Conservation (phyloP, 1,140 invertebrate genomes). For the Vanessa atalanta region DNA sequence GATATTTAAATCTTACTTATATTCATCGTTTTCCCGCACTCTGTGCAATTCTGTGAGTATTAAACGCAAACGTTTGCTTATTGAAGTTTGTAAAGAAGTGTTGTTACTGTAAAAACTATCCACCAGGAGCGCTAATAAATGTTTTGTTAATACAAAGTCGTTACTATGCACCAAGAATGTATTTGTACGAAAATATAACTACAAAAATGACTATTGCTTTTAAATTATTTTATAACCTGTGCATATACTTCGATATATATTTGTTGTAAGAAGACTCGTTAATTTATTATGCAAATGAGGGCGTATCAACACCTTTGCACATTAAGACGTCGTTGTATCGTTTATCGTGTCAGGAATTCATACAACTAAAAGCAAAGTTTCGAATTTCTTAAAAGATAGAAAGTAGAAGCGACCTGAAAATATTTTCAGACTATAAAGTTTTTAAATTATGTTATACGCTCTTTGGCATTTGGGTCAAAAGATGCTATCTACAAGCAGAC, state of each 20-base stretch:
- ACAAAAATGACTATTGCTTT: no score
- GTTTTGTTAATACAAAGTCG: no score
- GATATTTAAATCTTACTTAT: not conserved
- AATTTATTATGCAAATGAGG: conserved; percentile 21
- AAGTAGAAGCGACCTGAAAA: conserved; percentile 21
- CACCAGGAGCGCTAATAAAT: no score
- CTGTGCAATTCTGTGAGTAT: no score
- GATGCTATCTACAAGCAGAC: conserved; percentile 45
- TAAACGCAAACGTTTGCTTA: no score
- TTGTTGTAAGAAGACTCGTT: conserved; percentile 12
- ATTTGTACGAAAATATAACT: no score
- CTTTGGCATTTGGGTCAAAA: conserved; percentile 57
- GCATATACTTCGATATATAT: no score
- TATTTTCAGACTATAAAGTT: conserved; percentile 41
- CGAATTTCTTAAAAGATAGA: conserved; percentile 27
- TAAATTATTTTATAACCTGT: no score
- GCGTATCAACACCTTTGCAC: conserved; percentile 28
- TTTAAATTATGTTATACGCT: conserved; percentile 56
- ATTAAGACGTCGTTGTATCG: conserved; percentile 28
- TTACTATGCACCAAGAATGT: no score
- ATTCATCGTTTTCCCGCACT: not conserved
- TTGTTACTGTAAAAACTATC: no score
- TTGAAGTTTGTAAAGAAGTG: no score
- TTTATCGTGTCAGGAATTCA: conserved; percentile 16
- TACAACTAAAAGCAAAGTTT: conserved; percentile 23